phyloP scores from a whole-genome alignment of 2,888 invertebrate species.

The Drepanosiphum platanoidis region DNA sequence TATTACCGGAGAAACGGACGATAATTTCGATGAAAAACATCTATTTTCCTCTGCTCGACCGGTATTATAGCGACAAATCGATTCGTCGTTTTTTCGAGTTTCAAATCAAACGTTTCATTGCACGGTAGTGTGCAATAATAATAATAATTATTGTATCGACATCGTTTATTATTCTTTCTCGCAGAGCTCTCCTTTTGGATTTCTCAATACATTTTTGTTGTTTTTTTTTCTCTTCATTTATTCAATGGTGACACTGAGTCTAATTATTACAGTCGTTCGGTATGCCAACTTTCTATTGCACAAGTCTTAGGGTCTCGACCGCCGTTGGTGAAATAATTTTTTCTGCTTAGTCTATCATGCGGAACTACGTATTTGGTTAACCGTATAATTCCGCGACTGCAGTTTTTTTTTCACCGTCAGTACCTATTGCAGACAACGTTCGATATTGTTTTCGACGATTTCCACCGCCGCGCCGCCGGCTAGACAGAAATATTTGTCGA shows the following conservation, averaged over 20 bases:
- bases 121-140: too few species aligned
- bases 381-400: neutral
- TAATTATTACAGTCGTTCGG: slow-evolving; percentile 33
- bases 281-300: slow-evolving; percentile 44
- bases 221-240: neutral
- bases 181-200: neutral
- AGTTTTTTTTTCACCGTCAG: neutral
- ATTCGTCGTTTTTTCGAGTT: too few species aligned
- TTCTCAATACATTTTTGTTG: neutral
- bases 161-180: too few species aligned
- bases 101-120: too few species aligned
- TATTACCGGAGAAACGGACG: neutral
- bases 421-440: neutral
- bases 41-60: neutral
- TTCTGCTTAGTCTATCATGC: slow-evolving; percentile 33
- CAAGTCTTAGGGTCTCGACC: slow-evolving; percentile 24
- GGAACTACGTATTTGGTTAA: slow-evolving; percentile 42
- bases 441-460: neutral
- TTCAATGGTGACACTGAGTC: neutral
- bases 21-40: too few species aligned
- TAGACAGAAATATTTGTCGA: too few species aligned
- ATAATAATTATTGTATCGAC: too few species aligned
- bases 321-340: neutral
- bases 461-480: too few species aligned
- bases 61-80: too few species aligned